A percentile compares a stretch with the other conserved stretches of the same genome.
phyloP scores from a whole-genome alignment of 2,797 vertebrate genomes.

The Anas flavirostris region DNA sequence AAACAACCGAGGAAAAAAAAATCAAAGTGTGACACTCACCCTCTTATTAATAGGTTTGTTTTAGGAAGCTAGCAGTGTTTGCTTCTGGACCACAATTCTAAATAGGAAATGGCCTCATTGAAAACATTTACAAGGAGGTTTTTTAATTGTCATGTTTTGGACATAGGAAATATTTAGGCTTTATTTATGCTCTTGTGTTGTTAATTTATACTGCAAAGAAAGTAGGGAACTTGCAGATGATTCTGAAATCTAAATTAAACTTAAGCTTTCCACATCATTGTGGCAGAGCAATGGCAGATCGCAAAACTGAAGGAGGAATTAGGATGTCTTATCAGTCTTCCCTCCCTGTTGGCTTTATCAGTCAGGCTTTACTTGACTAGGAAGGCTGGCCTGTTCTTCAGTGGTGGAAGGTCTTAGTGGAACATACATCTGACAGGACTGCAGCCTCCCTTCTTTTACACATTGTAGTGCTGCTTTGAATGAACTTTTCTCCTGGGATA shows the following conservation, averaged over 20 bases:
- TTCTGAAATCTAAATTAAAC: neutral
- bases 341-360: neutral
- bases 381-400: neutral
- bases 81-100: neutral
- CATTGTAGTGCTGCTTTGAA: neutral
- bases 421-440: neutral
- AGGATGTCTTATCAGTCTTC: neutral
- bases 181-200: neutral
- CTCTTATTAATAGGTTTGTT: neutral
- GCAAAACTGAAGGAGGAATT: neutral
- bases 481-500: neutral
- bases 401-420: neutral
- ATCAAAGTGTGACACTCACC: neutral
- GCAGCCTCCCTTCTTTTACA: accelerated
- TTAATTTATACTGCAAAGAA: neutral
- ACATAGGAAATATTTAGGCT: neutral
- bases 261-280: accelerated
- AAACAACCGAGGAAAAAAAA: neutral
- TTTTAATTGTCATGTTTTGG: neutral
- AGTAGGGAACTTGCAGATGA: neutral
- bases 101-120: neutral
- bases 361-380: neutral
- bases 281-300: neutral
- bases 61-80: neutral
- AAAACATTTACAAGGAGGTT: neutral